phyloP scores from a whole-genome alignment of 2,113 vertebrate species.

The Plectropomus leopardus region DNA sequence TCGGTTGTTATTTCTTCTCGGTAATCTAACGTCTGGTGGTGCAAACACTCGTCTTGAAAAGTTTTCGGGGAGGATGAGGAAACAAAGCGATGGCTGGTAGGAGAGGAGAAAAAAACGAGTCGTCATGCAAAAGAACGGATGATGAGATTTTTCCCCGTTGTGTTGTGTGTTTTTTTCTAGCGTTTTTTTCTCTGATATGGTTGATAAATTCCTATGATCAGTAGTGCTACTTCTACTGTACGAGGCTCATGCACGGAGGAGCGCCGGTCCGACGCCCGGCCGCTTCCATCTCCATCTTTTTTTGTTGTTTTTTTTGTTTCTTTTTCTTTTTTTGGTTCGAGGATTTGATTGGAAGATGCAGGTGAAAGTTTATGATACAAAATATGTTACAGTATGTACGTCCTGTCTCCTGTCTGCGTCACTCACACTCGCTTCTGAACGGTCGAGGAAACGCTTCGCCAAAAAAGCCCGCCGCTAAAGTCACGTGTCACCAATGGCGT shows the following conservation, averaged over 20 bases:
- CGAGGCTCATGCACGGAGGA: slow-evolving; percentile 77
- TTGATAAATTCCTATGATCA: slow-evolving; percentile 60
- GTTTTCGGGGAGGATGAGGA: slow-evolving; percentile 41
- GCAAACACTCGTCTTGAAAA: slow-evolving; percentile 66
- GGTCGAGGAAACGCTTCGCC: slow-evolving; percentile 40
- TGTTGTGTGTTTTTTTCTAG: slow-evolving; percentile 38
- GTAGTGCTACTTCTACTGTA: slow-evolving; percentile 76
- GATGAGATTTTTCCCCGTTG: slow-evolving; percentile 51
- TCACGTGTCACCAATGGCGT: neutral
- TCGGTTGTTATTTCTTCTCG: too few species aligned
- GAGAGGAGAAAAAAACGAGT: slow-evolving; percentile 49
- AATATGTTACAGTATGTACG: slow-evolving; percentile 85
- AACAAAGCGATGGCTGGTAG: slow-evolving; percentile 53
- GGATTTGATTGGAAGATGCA: slow-evolving; percentile 80
- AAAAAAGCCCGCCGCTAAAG: neutral
- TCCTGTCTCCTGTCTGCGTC: slow-evolving; percentile 25
- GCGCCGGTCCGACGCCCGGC: neutral
- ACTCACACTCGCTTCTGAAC: neutral
- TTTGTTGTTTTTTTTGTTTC: neutral
- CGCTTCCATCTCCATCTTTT: slow-evolving; percentile 45
- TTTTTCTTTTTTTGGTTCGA: slow-evolving; percentile 56
- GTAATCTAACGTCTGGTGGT: slow-evolving; percentile 57
- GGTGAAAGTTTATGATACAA: slow-evolving; percentile 87
- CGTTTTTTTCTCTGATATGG: slow-evolving; percentile 52
- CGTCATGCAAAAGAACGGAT: slow-evolving; percentile 82